Percentiles rank a stretch among this genome's conserved stretches.
These are phyloP conservation scores for Hephaestus fuliginosus DNA, from an alignment of 2,797 vertebrate genomes.

Conservation along the genomic window DNA sequence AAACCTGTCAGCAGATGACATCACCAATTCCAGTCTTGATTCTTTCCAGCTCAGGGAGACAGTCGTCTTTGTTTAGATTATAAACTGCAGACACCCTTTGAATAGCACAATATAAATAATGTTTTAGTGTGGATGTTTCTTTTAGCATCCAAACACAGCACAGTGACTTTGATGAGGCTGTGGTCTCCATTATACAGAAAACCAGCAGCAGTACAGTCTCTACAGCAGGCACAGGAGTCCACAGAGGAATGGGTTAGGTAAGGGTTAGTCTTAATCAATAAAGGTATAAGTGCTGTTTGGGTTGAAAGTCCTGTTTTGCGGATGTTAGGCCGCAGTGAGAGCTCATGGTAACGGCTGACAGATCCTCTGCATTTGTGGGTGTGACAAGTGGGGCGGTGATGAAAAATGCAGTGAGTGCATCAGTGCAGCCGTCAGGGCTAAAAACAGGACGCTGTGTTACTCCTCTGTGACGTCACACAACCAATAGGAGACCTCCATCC, in stretches of 20 bases:
- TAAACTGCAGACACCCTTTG: too few species aligned
- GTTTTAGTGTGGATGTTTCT: too few species aligned
- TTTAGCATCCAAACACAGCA: too few species aligned
- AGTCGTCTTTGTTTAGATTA: too few species aligned
- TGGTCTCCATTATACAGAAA: too few species aligned
- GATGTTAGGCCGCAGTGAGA: background rate
- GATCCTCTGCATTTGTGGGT: background rate
- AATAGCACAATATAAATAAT: too few species aligned
- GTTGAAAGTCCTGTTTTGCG: too few species aligned
- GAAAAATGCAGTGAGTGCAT: slow-evolving; percentile 57
- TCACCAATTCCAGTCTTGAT: too few species aligned
- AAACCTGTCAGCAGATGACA: too few species aligned
- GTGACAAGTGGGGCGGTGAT: slow-evolving; percentile 17
- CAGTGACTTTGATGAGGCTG: too few species aligned
- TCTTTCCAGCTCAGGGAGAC: too few species aligned
- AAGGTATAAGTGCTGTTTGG: background rate
- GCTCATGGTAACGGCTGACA: background rate
- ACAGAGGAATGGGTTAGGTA: background rate
- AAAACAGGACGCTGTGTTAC: slow-evolving; percentile 62
- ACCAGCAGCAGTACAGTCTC: background rate
- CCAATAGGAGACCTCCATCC: slow-evolving; percentile 28
- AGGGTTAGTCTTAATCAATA: background rate
- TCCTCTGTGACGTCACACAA: slow-evolving; percentile 54
- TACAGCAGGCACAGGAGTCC: background rate
- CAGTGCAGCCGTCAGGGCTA: slow-evolving; percentile 40